A percentile compares a stretch with the other conserved stretches of the same genome.
phyloP scores from a whole-genome alignment of 2,888 invertebrate species.

The Caenorhabditis auriculariae region DNA sequence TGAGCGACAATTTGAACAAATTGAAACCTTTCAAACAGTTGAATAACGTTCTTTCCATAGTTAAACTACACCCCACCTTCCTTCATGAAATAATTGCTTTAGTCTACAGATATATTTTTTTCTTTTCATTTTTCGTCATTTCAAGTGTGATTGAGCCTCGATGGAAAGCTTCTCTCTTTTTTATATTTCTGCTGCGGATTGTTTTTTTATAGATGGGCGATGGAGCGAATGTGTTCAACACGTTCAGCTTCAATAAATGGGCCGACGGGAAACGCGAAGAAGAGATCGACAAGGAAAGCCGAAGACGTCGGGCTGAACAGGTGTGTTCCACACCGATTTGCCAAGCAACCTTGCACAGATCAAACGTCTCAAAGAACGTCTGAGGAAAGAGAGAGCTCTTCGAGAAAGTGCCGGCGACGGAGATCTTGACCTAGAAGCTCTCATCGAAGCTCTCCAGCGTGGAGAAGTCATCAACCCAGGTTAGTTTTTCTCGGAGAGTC shows the following conservation, averaged over 20 bases:
- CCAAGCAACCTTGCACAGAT: conserved; percentile 35
- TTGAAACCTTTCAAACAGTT: too few species aligned
- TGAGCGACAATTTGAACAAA: too few species aligned
- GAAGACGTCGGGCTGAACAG: conserved; percentile 40
- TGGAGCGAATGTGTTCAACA: conserved; percentile 50
- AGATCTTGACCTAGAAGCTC: conserved; percentile 42
- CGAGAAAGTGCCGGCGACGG: conserved; percentile 39
- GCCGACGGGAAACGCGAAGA: conserved; percentile 48
- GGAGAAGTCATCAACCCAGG: conserved; percentile 23
- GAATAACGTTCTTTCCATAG: too few species aligned
- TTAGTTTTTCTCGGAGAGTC: neutral
- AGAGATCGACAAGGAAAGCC: conserved; percentile 47
- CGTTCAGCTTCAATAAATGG: conserved; percentile 53
- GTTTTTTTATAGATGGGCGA: conserved; percentile 21
- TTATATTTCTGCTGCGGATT: neutral
- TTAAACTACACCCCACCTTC: too few species aligned
- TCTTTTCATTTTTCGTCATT: conserved; percentile 3
- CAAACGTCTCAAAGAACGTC: conserved; percentile 48
- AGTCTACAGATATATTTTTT: too few species aligned
- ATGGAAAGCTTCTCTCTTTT: neutral
- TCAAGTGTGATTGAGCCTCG: too few species aligned
- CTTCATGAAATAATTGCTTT: too few species aligned
- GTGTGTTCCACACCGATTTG: conserved; percentile 18
- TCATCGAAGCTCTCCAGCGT: conserved; percentile 46
- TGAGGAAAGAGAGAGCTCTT: conserved; percentile 40